Conservation (phyloP, 2,888 invertebrate genomes). For the Caenorhabditis japonica region DNA sequence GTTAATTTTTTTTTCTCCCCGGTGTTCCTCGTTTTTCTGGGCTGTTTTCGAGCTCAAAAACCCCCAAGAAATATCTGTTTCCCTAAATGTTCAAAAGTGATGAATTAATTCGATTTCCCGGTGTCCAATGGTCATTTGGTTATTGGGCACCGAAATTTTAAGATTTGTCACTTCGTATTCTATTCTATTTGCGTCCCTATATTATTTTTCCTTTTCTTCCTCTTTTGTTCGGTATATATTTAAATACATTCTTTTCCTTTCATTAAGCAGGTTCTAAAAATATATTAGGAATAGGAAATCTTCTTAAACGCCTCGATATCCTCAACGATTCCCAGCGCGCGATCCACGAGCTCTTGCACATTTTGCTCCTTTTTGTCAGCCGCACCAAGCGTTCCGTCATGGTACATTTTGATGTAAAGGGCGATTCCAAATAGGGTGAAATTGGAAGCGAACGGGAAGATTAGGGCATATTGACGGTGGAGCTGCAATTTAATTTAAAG, state of each 20-base stretch:
- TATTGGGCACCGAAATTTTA: conserved; percentile 1
- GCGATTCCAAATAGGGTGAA: conserved; percentile 40
- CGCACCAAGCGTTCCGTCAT: conserved; percentile 28
- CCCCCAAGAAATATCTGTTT: conserved; percentile 5
- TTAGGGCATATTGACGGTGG: conserved; percentile 1
- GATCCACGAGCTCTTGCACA: conserved; percentile 11
- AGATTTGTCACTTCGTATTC: no score
- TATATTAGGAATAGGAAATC: no score
- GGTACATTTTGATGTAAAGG: conserved; percentile 34
- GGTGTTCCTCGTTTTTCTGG: neutral
- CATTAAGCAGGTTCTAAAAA: no score
- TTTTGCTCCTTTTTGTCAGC: neutral
- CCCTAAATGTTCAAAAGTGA: neutral
- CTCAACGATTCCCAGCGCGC: conserved; percentile 39
- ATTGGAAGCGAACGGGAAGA: conserved; percentile 27
- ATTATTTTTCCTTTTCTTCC: neutral
- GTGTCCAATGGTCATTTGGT: conserved; percentile 5
- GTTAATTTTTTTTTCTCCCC: conserved; percentile 32
- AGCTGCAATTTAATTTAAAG: conserved; percentile 6
- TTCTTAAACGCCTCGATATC: conserved; percentile 28
- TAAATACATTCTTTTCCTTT: neutral
- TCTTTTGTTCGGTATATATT: neutral
- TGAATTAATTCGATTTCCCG: conserved; percentile 1
- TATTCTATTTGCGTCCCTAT: neutral
- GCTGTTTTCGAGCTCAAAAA: neutral